Evolutionary conservation across 23 tunicate species (phyloP).

Genomic region (Trididemnum clinides): DNA sequence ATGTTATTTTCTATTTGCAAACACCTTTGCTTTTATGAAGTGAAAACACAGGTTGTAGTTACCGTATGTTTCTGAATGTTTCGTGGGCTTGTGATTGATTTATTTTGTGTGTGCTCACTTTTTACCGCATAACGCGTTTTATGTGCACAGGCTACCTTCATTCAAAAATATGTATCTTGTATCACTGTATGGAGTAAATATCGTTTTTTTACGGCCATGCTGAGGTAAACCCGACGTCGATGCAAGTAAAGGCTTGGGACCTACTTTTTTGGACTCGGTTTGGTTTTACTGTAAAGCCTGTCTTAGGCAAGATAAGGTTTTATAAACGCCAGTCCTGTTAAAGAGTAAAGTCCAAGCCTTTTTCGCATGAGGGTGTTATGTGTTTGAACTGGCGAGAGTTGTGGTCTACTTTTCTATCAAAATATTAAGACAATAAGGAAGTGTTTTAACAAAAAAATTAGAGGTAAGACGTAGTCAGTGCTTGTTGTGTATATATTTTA

Average conservation of each 20-base stretch:
- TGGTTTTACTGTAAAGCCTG: conserved; percentile 19
- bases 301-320: not conserved
- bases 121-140: conserved; percentile 37
- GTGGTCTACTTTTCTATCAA: not conserved
- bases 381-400: not conserved
- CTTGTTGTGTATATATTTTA: too few relatives aligned
- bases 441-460: not conserved
- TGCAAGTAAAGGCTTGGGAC: conserved; percentile 37
- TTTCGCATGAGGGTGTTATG: conserved; percentile 27
- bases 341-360: not conserved
- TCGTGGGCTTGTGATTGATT: not conserved
- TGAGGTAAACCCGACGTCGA: too few relatives aligned
- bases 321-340: conserved; percentile 13
- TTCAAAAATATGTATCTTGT: not conserved
- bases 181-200: not conserved
- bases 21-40: too few relatives aligned
- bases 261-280: conserved; percentile 4
- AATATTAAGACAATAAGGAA: not conserved
- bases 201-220: not conserved
- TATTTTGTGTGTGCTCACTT: not conserved
- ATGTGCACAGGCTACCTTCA: conserved; percentile 1
- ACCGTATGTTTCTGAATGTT: too few relatives aligned
- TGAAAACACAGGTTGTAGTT: not conserved
- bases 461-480: conserved; percentile 33
- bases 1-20: too few relatives aligned